A percentile compares a stretch with the other conserved stretches of the same genome.
Evolutionary conservation across 2,797 vertebrate genomes (phyloP).

Genomic region (Anableps anableps): DNA sequence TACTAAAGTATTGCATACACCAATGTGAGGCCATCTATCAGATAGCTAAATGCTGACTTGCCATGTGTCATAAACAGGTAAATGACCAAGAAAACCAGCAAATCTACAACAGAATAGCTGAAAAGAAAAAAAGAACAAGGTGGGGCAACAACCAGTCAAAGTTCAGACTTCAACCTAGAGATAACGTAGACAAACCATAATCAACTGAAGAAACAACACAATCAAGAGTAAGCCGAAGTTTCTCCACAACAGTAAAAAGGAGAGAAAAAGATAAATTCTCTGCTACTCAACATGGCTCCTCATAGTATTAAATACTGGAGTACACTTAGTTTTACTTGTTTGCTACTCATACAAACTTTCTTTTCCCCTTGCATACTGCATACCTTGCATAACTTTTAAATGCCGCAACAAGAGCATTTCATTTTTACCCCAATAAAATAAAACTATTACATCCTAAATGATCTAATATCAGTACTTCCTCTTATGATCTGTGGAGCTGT

Average conservation of each 20-base stretch:
- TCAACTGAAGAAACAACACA: not conserved
- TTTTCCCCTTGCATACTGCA: not conserved
- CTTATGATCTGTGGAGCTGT: not conserved
- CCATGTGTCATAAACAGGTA: not conserved
- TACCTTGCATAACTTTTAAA: not conserved
- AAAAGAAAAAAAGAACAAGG: not conserved
- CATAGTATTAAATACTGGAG: not conserved
- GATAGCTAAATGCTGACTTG: not conserved
- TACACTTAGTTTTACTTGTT: not conserved
- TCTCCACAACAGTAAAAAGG: not conserved
- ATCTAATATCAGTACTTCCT: not conserved
- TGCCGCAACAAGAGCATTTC: not conserved
- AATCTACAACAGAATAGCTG: not conserved
- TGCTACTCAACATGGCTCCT: not conserved
- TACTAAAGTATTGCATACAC: not conserved
- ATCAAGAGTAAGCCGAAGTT: not conserved
- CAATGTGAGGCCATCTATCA: not conserved
- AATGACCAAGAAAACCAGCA: not conserved
- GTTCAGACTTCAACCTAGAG: not conserved
- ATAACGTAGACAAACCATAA: too few relatives aligned
- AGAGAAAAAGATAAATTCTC: not conserved
- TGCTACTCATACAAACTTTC: not conserved
- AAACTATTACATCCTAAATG: not conserved
- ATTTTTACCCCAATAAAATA: not conserved
- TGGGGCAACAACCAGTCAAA: not conserved